Conservation (phyloP, 2,888 invertebrate genomes). For the Eurytoma adleriae region DNA sequence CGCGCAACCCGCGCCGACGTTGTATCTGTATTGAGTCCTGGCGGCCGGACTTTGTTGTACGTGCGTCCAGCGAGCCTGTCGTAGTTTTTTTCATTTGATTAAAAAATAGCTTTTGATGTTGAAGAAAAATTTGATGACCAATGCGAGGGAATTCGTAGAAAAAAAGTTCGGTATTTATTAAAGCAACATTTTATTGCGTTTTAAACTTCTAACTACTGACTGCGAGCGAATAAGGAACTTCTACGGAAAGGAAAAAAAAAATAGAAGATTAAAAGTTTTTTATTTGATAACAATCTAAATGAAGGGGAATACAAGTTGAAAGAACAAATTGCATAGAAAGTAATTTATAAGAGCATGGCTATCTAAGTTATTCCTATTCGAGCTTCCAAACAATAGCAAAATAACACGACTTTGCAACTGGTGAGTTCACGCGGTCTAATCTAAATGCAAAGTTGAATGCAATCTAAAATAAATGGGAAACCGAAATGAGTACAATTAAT, state of each 20-base stretch:
- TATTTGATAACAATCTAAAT: conserved; percentile 32
- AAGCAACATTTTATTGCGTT: no score
- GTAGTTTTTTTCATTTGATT: no score
- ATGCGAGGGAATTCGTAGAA: no score
- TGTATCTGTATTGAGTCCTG: background rate
- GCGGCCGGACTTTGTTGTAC: no score
- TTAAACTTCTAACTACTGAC: background rate
- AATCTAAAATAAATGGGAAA: conserved; percentile 5
- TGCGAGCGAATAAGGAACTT: background rate
- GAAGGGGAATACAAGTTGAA: conserved; percentile 14
- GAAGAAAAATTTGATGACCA: no score
- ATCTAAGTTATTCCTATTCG: conserved; percentile 35
- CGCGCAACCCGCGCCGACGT: background rate
- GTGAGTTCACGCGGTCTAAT: conserved; percentile 28
- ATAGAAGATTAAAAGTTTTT: conserved; percentile 10
- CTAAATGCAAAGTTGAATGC: conserved; percentile 12
- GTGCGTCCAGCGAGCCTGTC: no score
- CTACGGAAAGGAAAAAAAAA: conserved; percentile 4
- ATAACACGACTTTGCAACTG: conserved; percentile 21
- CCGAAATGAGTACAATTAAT: no score
- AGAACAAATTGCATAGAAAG: conserved; percentile 17
- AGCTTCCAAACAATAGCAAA: conserved; percentile 46
- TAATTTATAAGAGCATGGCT: conserved; percentile 49
- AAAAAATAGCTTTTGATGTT: no score
- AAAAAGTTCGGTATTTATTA: no score